phyloP scores from a whole-genome alignment of 2,888 invertebrate genomes.

The Silvanus unidentatus region DNA sequence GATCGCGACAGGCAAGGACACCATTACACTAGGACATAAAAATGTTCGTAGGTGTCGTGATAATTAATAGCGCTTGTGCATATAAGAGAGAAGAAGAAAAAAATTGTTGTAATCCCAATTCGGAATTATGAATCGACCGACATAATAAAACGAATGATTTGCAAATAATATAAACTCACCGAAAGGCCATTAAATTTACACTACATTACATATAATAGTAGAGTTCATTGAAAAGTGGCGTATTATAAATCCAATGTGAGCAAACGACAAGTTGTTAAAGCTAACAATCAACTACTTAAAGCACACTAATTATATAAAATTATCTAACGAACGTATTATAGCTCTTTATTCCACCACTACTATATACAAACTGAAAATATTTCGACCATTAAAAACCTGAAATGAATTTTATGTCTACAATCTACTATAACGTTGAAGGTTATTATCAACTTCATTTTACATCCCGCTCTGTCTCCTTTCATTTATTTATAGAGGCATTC shows the following conservation, averaged over 20 bases:
- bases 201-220: too few species aligned
- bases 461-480: constrained; percentile 32
- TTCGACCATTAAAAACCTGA: constrained; percentile 38
- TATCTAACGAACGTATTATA: constrained; percentile 25
- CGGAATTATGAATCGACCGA: too few species aligned
- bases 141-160: too few species aligned
- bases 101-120: too few species aligned
- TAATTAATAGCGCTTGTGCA: too few species aligned
- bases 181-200: too few species aligned
- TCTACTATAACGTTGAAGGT: constrained; percentile 37
- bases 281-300: constrained; percentile 22
- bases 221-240: constrained; percentile 14
- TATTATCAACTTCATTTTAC: constrained; percentile 37
- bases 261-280: constrained; percentile 17
- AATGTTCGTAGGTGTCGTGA: too few species aligned
- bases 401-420: constrained; percentile 39
- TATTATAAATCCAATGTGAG: constrained; percentile 3
- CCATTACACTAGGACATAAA: too few species aligned
- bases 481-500: constrained; percentile 33
- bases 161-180: too few species aligned
- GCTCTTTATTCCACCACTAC: constrained; percentile 33
- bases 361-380: constrained; percentile 35
- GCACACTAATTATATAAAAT: constrained; percentile 26
- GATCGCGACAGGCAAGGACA: too few species aligned
- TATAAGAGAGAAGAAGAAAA: too few species aligned